Base-by-base conservation (phyloP, 2,113 vertebrate genomes). In the Muntiacus muntjak region DNA sequence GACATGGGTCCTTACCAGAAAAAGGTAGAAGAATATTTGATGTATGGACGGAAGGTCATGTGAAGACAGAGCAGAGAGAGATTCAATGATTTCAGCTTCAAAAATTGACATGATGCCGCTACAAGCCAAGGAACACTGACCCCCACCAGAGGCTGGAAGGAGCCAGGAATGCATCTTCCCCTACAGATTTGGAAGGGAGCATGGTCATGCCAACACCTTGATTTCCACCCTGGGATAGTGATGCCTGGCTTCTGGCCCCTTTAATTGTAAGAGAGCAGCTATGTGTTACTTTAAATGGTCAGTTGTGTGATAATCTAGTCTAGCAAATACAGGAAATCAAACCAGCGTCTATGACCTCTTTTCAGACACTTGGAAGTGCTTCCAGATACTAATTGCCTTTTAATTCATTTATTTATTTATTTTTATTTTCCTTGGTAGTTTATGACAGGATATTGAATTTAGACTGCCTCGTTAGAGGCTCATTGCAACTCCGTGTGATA, bases 111-210 rank as follows among this genome's bases (percentile, higher is more conserved):
- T 5, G 33, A 11, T 19, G 0, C 6, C 30, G 23, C 45, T 12
- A 6, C 2, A 76, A 54, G 2, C 43, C 54, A 58, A 57, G 12
- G 40, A 40, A 45, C 26, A 11, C 33, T 16, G 43, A 26, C 23
- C 36, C n/a, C 15, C 28, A 7, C 6, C 28, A 8, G 26, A 11
- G 64, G 26, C 54, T 57, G 9, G 26, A 40, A 40, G 15, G 45
- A 25, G 2, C 19, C 62, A 16, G 14, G 30, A 50, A 1, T 1
- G 1, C 12, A 1, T 36, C 62, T 7, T 57, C 2, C 6, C 33
- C 11, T 55, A 10, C 4, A 40, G 5, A 7, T 36, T 3, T 45
- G 4, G 40, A 88, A 33, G 2, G 2, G 8, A 54, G 12, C 9
- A 5, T 36, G 13, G 21, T n/a, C 9, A 7, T 40, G 26, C 1